A percentile compares a stretch with the other conserved stretches of the same genome.
Evolutionary conservation across 2,888 invertebrate genomes (phyloP).

Genomic region (Drosophila hamatofila): DNA sequence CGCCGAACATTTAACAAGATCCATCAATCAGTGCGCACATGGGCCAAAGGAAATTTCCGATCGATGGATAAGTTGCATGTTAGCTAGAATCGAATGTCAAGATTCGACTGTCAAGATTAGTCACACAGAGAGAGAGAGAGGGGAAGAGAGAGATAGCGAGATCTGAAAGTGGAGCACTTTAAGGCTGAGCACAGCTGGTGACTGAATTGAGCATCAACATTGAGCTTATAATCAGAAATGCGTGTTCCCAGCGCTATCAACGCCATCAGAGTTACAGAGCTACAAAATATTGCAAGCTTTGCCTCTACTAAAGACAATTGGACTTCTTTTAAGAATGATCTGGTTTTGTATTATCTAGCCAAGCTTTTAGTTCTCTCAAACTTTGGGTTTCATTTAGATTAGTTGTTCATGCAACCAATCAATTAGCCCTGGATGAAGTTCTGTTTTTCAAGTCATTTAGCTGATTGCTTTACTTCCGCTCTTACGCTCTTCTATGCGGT

Average conservation of each 20-base stretch:
- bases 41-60: conserved; percentile 27
- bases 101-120: conserved; percentile 45
- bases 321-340: background rate
- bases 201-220: conserved; percentile 31
- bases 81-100: conserved; percentile 41
- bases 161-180: conserved; percentile 32
- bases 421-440: background rate
- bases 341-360: too few relatives aligned
- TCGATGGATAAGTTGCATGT: conserved; percentile 36
- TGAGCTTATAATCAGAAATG: conserved; percentile 27
- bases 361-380: background rate
- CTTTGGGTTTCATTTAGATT: too few relatives aligned
- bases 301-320: background rate
- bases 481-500: background rate
- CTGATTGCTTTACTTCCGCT: background rate
- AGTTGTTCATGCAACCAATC: background rate
- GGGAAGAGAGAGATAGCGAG: background rate
- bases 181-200: conserved; percentile 25
- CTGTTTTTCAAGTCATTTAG: background rate
- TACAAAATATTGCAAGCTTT: background rate
- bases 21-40: conserved; percentile 47
- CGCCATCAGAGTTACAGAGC: conserved; percentile 1
- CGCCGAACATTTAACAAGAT: conserved; percentile 35
- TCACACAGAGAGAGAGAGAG: background rate
- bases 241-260: conserved; percentile 15